phyloP scores from a whole-genome alignment of 2,113 vertebrate species.

The Talpa occidentalis region DNA sequence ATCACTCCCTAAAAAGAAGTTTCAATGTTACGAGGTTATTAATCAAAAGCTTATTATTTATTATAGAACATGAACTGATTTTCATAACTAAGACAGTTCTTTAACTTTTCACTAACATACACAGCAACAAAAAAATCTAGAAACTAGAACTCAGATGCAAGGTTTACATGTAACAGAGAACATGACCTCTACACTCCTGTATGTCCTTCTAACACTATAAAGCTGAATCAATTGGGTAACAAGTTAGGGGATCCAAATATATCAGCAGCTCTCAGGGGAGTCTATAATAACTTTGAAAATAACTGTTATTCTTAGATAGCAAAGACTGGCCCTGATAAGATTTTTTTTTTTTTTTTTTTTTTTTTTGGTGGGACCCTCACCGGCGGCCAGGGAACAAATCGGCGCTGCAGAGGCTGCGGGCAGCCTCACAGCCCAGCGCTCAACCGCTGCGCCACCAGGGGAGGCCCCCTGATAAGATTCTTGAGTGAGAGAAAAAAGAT shows the following conservation, averaged over 20 bases:
- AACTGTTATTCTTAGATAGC: neutral
- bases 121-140: neutral
- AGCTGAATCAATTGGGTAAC: neutral
- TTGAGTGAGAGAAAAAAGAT: neutral
- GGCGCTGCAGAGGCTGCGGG: too few relatives aligned
- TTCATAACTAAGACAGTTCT: neutral
- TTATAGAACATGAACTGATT: neutral
- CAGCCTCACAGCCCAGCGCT: too few relatives aligned
- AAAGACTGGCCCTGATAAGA: neutral
- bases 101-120: neutral
- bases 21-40: conserved; percentile 45
- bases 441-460: too few relatives aligned
- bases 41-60: neutral
- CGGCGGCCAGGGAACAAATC: too few relatives aligned
- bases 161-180: neutral
- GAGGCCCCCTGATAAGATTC: neutral
- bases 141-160: neutral
- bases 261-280: neutral
- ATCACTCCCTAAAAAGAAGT: conserved; percentile 92
- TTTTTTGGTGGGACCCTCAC: too few relatives aligned
- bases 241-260: neutral
- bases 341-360: too few relatives aligned
- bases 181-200: too few relatives aligned
- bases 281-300: neutral
- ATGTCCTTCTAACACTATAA: neutral